phyloP scores from a whole-genome alignment of 2,113 vertebrate species.

The Corvus hawaiiensis region DNA sequence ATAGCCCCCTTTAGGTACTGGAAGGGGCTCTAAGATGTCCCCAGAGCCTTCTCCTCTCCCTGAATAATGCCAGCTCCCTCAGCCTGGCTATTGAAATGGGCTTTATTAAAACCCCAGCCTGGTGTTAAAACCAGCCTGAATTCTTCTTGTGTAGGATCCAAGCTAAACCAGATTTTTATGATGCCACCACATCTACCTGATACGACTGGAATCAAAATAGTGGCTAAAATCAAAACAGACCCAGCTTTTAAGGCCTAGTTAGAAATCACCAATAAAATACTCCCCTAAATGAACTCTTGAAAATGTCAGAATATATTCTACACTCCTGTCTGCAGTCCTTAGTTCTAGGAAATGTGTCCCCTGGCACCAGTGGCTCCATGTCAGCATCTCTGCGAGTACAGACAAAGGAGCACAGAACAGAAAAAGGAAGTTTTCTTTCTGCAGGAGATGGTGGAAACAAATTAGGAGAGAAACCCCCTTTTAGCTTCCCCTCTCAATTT shows the following conservation, averaged over 20 bases:
- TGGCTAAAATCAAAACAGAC: not conserved
- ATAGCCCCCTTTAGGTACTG: accelerated
- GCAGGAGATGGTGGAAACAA: not conserved
- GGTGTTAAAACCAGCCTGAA: not conserved
- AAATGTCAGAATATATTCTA: not conserved
- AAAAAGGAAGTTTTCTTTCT: not conserved
- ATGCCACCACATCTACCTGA: not conserved
- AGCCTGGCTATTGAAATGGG: not conserved
- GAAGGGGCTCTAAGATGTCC: not conserved
- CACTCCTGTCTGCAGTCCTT: not conserved
- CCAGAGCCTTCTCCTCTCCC: not conserved
- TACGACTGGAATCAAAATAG: not conserved
- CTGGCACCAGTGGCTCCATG: not conserved
- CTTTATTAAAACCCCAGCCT: not conserved
- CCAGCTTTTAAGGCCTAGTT: not conserved
- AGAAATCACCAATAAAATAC: not conserved
- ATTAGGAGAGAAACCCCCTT: not conserved
- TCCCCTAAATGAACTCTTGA: accelerated
- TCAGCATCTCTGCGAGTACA: not conserved
- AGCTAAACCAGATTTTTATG: not conserved
- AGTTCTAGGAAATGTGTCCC: not conserved
- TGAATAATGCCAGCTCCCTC: not conserved
- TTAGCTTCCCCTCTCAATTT: not conserved
- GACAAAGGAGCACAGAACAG: not conserved
- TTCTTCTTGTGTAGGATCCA: not conserved